A percentile compares a stretch with the other conserved stretches of the same genome.
These are phyloP conservation scores for Ceriagrion tenellum DNA, from an alignment of 2,888 invertebrate species.

Conservation along the genomic window DNA sequence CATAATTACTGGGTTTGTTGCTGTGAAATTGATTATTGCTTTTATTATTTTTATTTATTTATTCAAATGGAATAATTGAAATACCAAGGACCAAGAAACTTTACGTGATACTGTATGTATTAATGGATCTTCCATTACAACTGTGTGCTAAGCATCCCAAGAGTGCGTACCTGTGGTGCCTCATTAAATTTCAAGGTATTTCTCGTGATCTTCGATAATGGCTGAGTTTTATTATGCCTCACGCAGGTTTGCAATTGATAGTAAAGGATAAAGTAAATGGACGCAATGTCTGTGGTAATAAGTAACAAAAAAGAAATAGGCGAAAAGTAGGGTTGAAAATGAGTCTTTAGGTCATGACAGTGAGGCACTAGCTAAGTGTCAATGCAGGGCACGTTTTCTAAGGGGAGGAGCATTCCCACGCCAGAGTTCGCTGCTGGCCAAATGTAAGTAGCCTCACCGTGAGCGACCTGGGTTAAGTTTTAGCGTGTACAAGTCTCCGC, in stretches of 20 bases:
- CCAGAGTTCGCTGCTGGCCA: neutral
- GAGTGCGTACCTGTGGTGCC: no score
- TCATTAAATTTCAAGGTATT: neutral
- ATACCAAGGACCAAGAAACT: no score
- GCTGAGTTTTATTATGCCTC: neutral
- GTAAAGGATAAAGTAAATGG: neutral
- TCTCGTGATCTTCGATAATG: neutral
- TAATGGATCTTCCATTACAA: no score
- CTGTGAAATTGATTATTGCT: no score
- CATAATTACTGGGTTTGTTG: no score
- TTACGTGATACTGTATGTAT: no score
- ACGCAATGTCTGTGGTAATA: neutral
- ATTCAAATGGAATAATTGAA: no score
- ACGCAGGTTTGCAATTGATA: neutral
- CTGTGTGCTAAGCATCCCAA: no score
- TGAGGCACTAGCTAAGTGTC: neutral
- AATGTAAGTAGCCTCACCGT: neutral
- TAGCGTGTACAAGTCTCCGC: neutral
- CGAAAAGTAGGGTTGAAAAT: neutral
- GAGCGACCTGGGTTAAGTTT: neutral
- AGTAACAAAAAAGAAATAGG: neutral
- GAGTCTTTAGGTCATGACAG: neutral
- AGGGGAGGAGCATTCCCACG: neutral
- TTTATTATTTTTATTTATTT: no score
- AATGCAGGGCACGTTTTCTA: neutral